Percentiles rank a stretch among this genome's conserved stretches.
These are phyloP conservation scores for Drosophila conformis DNA, from an alignment of 2,888 invertebrate species.

Conservation along the genomic window DNA sequence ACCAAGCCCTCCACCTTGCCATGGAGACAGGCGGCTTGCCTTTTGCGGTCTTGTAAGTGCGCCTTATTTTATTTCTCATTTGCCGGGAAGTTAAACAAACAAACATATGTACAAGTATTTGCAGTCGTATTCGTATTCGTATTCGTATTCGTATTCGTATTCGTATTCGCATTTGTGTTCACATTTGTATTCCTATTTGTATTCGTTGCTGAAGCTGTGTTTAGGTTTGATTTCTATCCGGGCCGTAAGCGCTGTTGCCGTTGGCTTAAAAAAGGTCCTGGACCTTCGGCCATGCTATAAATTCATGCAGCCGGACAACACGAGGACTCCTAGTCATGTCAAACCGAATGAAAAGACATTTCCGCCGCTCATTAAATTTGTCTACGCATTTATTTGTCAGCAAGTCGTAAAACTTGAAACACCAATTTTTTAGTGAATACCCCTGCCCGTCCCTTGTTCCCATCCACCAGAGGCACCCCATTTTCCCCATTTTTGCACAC, in stretches of 20 bases:
- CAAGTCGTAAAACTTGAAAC: constrained; percentile 77
- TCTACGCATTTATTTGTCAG: constrained; percentile 82
- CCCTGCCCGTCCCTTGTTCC: neutral
- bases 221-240: constrained; percentile 58
- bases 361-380: constrained; percentile 83
- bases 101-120: constrained; percentile 43
- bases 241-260: constrained; percentile 51
- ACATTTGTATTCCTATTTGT: constrained; percentile 17
- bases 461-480: neutral
- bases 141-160: constrained; percentile 28
- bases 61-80: constrained; percentile 53
- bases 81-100: constrained; percentile 24
- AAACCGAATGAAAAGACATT: constrained; percentile 70
- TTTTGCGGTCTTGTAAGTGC: constrained; percentile 44
- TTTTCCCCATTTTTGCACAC: constrained; percentile 20
- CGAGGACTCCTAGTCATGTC: constrained; percentile 22
- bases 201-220: constrained; percentile 14
- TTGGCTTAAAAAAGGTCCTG: constrained; percentile 44
- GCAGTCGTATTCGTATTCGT: constrained; percentile 16
- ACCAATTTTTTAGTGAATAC: constrained; percentile 61
- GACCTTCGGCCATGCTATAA: constrained; percentile 29
- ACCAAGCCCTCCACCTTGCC: neutral
- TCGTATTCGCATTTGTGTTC: constrained; percentile 5
- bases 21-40: constrained; percentile 5
- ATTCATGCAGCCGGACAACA: constrained; percentile 36